Evolutionary conservation across 2,888 invertebrate genomes (phyloP).

Genomic region (Leptarthrus brevirostris): DNA sequence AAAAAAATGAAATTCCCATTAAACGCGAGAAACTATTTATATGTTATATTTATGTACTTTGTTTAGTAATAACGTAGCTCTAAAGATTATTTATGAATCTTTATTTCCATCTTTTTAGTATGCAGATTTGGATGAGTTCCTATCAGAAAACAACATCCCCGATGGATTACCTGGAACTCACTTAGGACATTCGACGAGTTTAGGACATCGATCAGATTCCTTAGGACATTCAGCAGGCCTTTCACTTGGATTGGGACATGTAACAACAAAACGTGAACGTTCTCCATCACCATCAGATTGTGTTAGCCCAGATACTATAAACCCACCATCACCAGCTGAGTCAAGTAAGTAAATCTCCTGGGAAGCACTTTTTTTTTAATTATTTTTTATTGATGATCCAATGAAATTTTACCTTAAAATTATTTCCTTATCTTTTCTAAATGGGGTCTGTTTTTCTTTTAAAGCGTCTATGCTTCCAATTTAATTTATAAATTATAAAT

Average conservation of each 20-base stretch:
- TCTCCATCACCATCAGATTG: constrained; percentile 90
- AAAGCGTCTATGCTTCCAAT: constrained; percentile 5
- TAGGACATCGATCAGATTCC: constrained; percentile 67
- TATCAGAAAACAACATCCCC: constrained; percentile 94
- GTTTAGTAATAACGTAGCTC: no score
- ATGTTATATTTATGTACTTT: no score
- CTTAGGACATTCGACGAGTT: constrained; percentile 66
- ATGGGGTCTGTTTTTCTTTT: constrained; percentile 37
- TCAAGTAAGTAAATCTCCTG: constrained; percentile 76
- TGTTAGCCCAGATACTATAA: constrained; percentile 89
- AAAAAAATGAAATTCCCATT: no score
- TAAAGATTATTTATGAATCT: no score
- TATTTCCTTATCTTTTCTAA: neutral
- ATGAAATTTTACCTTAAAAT: neutral
- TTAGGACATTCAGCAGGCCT: constrained; percentile 71
- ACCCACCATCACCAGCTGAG: constrained; percentile 90
- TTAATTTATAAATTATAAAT: constrained; percentile 30
- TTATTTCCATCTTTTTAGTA: constrained; percentile 71
- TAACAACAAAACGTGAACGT: constrained; percentile 85
- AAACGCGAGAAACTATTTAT: no score
- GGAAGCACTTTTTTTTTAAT: no score
- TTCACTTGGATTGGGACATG: constrained; percentile 72
- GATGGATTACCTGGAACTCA: constrained; percentile 77
- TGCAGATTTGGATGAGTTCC: constrained; percentile 96
- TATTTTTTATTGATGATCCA: no score